phyloP scores from a whole-genome alignment of 2,113 vertebrate genomes.

The Phaetusa simplex region DNA sequence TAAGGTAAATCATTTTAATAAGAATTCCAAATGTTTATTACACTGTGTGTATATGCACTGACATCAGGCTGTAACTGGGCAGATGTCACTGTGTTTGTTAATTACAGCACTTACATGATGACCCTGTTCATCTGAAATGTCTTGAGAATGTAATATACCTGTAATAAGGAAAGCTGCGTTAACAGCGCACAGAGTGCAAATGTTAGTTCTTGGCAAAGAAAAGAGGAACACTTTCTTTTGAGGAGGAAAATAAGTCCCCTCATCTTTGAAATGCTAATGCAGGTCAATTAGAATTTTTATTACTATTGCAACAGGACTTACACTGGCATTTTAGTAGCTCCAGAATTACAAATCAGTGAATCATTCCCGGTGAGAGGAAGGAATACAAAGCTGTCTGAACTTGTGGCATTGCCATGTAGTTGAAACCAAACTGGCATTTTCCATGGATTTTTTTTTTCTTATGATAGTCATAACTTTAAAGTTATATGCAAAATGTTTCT shows the following conservation, averaged over 20 bases:
- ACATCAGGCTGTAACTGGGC: background rate
- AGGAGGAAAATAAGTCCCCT: background rate
- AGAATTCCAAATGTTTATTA: background rate
- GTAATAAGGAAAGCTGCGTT: background rate
- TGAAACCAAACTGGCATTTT: slow-evolving; percentile 9
- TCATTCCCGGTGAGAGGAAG: background rate
- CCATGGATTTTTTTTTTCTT: background rate
- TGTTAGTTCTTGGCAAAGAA: background rate
- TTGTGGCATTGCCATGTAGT: background rate
- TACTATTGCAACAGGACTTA: background rate
- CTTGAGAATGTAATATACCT: background rate
- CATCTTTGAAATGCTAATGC: slow-evolving; percentile 2
- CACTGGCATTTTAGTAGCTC: slow-evolving; percentile 15
- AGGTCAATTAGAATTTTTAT: background rate
- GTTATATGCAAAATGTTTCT: background rate
- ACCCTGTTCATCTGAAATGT: background rate
- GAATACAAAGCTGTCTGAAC: background rate
- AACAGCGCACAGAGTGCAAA: background rate
- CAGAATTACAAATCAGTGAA: background rate
- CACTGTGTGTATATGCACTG: background rate
- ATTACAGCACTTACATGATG: background rate
- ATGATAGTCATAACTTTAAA: background rate
- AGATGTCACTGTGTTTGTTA: background rate
- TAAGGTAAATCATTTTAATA: background rate
- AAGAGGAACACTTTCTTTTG: background rate